Base-by-base conservation (phyloP, 2,888 invertebrate species). In the Cheilosia impressa region DNA sequence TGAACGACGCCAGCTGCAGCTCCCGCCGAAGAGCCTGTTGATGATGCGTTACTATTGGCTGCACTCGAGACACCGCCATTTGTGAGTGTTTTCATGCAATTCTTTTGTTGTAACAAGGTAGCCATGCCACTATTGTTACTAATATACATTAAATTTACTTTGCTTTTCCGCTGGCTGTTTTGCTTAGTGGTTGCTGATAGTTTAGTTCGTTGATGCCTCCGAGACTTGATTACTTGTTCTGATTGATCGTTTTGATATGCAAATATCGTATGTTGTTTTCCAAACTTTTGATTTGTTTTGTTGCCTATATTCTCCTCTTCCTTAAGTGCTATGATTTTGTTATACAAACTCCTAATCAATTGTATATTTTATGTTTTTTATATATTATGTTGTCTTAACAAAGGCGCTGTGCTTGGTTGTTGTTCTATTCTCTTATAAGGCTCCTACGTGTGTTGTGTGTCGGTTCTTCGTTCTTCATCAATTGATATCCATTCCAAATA, bases 51-150 rank as follows among this genome's bases (percentile, higher is more conserved):
- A n/a, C 71, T 73, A 75, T 87, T 88, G 63, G 72, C 82, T 62
- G 69, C 53, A 73, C 73, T 81, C 5, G 73, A 73, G 43, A 73
- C 80, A 80, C 88, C 87, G 90, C 95, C 95, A 93, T 96, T 96
- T 88, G 95, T 94, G 89, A 96, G 93, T 91, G 95, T 94, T 93
- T 96, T 96, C 92, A 96, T 95, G 93, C 96, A 96, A 94, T 96
- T 96, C 93, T 96, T 96, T 92, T 96, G 96, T 92, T 96, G 96
- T 92, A 96, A 94, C 93, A 96, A 95, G 92, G 96, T 96, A 93
- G 96, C 96, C 96, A 96, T 96, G 88, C 90, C 90, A 90, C 88
- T 89, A 87, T 88, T 90, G 88, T 89, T 90, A 89, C 89, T 89
- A 88, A 89, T 89, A 89, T 89, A 89, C 89, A 90, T 89, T 89